Evolutionary conservation across 2,888 invertebrate species (phyloP), one percentile per base, ranked within the genome.

Genomic region (Teinopalpus imperialis): DNA sequence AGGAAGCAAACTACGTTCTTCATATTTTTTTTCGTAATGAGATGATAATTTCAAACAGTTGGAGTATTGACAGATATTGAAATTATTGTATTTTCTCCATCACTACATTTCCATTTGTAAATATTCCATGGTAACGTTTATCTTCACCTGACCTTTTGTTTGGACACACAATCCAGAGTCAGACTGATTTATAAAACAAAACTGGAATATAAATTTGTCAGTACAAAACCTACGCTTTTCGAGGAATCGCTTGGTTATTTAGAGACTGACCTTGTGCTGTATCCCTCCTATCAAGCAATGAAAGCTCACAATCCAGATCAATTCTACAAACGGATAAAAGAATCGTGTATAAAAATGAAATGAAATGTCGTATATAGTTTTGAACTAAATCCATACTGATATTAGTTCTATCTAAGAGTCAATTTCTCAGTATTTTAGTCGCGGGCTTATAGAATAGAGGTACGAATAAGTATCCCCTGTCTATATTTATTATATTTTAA

Each of bases 191-290:
- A 42, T 43, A 36, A 40, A 48, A 36, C 31, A 35, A 27, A n/a
- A 27, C 35, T 36, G 29, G 49, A 32, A 46, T 35, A 57, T 55
- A 61, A 60, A 58, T 63, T 57, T 48, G 31, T 58, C 56, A 53
- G 62, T 53, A 59, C 49, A 45, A 66, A 72, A 60, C 69, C 67
- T 69, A 71, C 72, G 66, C 69, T 63, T 71, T 67, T 59, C 54
- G 62, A 60, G 59, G 49, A 55, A 66, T 52, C 64, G 53, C 61
- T 63, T 58, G 65, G 74, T 72, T 81, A 81, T 82, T 80, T 77
- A 57, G 54, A 81, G 79, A 70, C 62, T 66, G 76, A 67, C 81
- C 82, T 83, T 81, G 82, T 61, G 56, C 73, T 81, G 80, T 80
- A 80, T 74, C 57, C 63, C 62, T 57, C 54, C 65, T 73, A 74